Conservation (phyloP, 2,888 invertebrate genomes). For the Amphimallon solstitiale region DNA sequence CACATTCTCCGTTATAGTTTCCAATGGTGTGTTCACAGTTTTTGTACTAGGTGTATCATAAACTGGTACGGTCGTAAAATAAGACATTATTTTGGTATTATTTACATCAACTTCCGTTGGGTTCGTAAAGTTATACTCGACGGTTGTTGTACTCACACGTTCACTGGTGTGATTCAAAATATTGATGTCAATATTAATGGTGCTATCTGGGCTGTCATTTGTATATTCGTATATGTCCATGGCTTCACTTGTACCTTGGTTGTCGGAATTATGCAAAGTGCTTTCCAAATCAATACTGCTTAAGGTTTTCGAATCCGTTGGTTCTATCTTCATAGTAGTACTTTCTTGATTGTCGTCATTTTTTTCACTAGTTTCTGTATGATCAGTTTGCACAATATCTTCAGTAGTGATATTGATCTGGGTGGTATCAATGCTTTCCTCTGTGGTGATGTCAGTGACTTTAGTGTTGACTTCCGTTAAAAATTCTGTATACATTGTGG, state of each 20-base stretch:
- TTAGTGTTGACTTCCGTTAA: neutral
- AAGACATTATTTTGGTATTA: neutral
- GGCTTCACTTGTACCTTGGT: neutral
- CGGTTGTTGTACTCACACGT: neutral
- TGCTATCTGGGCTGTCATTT: neutral
- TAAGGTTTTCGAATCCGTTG: neutral
- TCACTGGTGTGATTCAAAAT: neutral
- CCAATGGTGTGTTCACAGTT: neutral
- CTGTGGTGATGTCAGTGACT: constrained; percentile 30
- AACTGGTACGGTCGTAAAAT: neutral
- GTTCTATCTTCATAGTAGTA: neutral
- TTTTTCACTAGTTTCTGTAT: constrained; percentile 3
- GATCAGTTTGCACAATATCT: neutral
- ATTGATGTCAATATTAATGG: neutral
- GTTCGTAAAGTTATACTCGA: neutral
- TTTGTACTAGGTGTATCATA: neutral
- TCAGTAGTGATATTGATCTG: constrained; percentile 3
- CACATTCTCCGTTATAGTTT: neutral
- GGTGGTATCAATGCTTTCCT: neutral
- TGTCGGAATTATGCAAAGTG: constrained; percentile 33
- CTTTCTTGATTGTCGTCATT: no score
- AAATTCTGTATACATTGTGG: constrained; percentile 34
- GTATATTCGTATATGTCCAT: neutral
- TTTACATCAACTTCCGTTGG: neutral
- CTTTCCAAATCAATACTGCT: constrained; percentile 5